These are phyloP conservation scores for Axea sp. DNA, from an alignment of 2,888 invertebrate genomes.

Conservation along the genomic window DNA sequence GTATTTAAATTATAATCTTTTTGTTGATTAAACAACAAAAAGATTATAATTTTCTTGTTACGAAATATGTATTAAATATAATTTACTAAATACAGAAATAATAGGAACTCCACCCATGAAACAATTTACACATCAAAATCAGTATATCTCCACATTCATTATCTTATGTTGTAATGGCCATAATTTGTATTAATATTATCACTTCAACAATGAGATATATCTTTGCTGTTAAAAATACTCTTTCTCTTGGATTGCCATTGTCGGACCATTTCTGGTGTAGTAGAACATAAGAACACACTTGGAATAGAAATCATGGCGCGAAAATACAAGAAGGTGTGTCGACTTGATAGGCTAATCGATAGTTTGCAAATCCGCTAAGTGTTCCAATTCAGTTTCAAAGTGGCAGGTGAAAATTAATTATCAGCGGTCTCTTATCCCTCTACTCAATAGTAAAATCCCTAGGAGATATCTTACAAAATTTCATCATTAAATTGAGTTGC, in stretches of 20 bases:
- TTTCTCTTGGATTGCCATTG: constrained; percentile 1
- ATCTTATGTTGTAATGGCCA: constrained; percentile 23
- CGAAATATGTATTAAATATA: too few species aligned
- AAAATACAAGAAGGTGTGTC: constrained; percentile 40
- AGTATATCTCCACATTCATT: constrained; percentile 38
- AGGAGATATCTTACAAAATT: too few species aligned
- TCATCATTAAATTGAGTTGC: too few species aligned
- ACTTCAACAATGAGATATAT: constrained; percentile 22
- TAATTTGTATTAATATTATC: constrained; percentile 30
- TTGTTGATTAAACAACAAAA: too few species aligned
- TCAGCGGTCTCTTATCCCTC: neutral
- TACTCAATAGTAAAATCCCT: neutral
- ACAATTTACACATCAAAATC: constrained; percentile 37
- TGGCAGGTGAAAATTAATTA: constrained; percentile 44
- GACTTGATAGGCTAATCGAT: constrained; percentile 41
- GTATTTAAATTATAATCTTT: too few species aligned
- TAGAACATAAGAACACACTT: constrained; percentile 4
- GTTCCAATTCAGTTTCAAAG: constrained; percentile 9
- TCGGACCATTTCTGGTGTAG: constrained; percentile 12
- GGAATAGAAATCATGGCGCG: constrained; percentile 38
- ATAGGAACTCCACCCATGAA: too few species aligned
- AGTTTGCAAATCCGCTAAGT: constrained; percentile 15
- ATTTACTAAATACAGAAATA: too few species aligned
- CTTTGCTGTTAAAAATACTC: constrained; percentile 12
- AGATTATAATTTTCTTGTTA: too few species aligned